phyloP scores from a whole-genome alignment of 2,888 invertebrate genomes.

The Calliopum simillimum region DNA sequence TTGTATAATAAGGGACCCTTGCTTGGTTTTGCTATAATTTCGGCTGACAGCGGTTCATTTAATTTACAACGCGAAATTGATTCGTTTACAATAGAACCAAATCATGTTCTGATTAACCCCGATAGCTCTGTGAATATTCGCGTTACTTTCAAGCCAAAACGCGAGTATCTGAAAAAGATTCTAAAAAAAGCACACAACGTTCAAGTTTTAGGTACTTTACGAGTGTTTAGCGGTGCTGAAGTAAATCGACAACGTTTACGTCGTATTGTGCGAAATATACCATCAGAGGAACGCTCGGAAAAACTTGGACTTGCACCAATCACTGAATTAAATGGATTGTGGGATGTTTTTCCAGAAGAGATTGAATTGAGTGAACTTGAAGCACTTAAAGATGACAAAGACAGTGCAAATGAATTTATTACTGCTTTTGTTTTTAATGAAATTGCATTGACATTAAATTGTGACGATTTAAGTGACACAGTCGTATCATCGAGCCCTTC shows the following conservation, averaged over 20 bases:
- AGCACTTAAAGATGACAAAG: slow-evolving; percentile 57
- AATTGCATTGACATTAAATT: slow-evolving; percentile 63
- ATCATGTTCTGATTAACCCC: slow-evolving; percentile 66
- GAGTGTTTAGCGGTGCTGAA: slow-evolving; percentile 69
- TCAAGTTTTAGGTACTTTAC: slow-evolving; percentile 68
- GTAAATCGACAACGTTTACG: slow-evolving; percentile 68
- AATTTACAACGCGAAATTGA: slow-evolving; percentile 59
- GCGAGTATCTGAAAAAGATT: slow-evolving; percentile 67
- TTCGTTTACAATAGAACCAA: slow-evolving; percentile 66
- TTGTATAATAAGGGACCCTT: slow-evolving; percentile 72
- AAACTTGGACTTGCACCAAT: slow-evolving; percentile 49
- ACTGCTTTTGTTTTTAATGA: slow-evolving; percentile 59
- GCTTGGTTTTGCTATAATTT: slow-evolving; percentile 68
- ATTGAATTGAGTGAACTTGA: slow-evolving; percentile 53
- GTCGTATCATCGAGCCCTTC: slow-evolving; percentile 54
- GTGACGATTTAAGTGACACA: slow-evolving; percentile 58
- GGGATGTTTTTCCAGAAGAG: slow-evolving; percentile 58
- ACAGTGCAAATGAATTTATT: slow-evolving; percentile 58
- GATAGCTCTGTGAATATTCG: slow-evolving; percentile 64
- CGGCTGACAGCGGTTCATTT: slow-evolving; percentile 59
- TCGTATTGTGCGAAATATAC: slow-evolving; percentile 56
- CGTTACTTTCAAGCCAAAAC: slow-evolving; percentile 67
- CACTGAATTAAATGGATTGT: slow-evolving; percentile 54
- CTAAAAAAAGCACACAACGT: slow-evolving; percentile 62
- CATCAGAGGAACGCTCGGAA: slow-evolving; percentile 54